These are phyloP conservation scores for Hirundo rustica DNA, from an alignment of 2,797 vertebrate species.

Conservation along the genomic window DNA sequence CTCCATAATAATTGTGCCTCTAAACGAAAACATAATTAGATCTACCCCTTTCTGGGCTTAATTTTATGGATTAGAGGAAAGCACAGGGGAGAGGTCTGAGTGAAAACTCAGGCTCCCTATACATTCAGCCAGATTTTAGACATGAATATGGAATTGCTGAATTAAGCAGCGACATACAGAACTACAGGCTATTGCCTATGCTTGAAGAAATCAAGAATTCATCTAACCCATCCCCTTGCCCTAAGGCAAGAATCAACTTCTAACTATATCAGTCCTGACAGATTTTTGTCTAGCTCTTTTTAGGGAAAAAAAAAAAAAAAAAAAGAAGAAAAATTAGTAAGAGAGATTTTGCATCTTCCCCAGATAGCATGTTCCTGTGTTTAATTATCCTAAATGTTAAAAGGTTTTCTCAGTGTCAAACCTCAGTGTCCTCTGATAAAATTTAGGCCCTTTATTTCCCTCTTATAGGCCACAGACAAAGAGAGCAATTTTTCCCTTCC, in stretches of 20 bases:
- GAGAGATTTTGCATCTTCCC: neutral
- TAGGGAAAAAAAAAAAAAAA: rapidly evolving
- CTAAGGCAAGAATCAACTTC: constrained; percentile 4
- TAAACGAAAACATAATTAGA: constrained; percentile 26
- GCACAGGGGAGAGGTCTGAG: neutral
- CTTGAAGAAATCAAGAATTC: neutral
- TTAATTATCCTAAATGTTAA: constrained; percentile 9
- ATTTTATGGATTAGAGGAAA: constrained; percentile 9
- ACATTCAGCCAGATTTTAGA: neutral
- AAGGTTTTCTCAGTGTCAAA: neutral
- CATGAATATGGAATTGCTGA: constrained; percentile 22
- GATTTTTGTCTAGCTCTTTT: neutral
- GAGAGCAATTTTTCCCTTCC: neutral
- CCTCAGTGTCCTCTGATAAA: neutral
- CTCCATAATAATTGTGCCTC: neutral
- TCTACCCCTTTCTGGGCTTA: neutral
- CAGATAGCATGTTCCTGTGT: neutral
- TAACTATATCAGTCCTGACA: neutral
- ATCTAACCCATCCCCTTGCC: neutral
- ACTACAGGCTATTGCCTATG: neutral
- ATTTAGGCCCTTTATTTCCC: neutral
- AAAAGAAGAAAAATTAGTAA: no score
- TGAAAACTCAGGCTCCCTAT: neutral
- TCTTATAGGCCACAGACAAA: neutral
- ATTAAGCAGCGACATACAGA: neutral